Evolutionary conservation across 92 coral and sea anemone species (phyloP).

Genomic region (Epizoanthus illoricatus): DNA sequence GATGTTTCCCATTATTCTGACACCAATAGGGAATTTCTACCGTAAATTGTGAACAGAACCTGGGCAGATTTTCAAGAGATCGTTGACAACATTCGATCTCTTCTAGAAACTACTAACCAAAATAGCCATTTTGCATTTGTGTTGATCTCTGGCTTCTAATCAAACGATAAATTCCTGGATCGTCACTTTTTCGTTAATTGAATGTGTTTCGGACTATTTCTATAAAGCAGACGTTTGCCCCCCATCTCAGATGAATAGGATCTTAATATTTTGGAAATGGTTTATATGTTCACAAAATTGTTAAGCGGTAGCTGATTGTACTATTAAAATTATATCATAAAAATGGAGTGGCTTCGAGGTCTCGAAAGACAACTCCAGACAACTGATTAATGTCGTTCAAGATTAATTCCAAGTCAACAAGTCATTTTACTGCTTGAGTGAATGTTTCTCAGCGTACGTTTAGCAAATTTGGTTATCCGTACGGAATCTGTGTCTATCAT

Average conservation of each 20-base stretch:
- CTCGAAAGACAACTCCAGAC: slow-evolving; percentile 10
- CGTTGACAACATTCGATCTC: slow-evolving; percentile 15
- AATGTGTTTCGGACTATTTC: not conserved
- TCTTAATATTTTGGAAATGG: not conserved
- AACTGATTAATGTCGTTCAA: slow-evolving; percentile 15
- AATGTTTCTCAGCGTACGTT: slow-evolving; percentile 7
- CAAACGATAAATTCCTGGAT: slow-evolving; percentile 15
- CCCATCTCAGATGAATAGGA: not conserved
- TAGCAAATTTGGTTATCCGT: not conserved
- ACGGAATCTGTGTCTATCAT: slow-evolving; percentile 6
- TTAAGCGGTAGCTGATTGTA: slow-evolving; percentile 40
- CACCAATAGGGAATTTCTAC: not conserved
- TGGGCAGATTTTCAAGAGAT: not conserved
- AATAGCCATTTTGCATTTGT: slow-evolving; percentile 36
- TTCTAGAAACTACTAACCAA: slow-evolving; percentile 34
- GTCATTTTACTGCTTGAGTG: slow-evolving; percentile 6
- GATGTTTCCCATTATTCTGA: not conserved
- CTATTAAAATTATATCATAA: slow-evolving; percentile 39
- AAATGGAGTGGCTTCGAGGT: slow-evolving; percentile 19
- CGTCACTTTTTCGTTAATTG: not conserved
- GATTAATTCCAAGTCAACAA: slow-evolving; percentile 23
- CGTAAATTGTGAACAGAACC: slow-evolving; percentile 4
- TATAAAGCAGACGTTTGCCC: not conserved
- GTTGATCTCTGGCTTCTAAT: slow-evolving; percentile 32
- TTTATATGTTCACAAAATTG: slow-evolving; percentile 20